These are phyloP conservation scores for Dorcus parallelipipedus DNA, from an alignment of 2,888 invertebrate species.

Conservation along the genomic window DNA sequence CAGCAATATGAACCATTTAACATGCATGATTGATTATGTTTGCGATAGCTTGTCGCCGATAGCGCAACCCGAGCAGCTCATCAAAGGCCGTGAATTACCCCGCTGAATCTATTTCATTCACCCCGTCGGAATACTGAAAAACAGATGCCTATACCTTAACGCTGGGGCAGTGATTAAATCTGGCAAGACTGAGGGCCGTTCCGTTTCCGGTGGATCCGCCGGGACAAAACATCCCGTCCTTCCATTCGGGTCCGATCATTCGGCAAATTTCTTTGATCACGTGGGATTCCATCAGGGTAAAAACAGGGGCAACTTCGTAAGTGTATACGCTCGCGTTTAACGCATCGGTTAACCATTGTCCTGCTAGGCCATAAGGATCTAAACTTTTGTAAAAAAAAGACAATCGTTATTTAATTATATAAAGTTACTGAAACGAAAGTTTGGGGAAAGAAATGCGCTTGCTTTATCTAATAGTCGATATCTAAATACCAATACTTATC, in stretches of 20 bases:
- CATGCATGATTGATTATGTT: slow-evolving; percentile 19
- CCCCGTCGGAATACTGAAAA: too few relatives aligned
- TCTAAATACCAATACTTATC: too few relatives aligned
- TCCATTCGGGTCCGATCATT: slow-evolving; percentile 49
- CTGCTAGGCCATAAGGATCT: slow-evolving; percentile 54
- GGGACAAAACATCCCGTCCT: slow-evolving; percentile 56
- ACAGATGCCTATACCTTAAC: slow-evolving; percentile 42
- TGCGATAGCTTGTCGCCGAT: slow-evolving; percentile 11
- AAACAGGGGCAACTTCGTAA: slow-evolving; percentile 57
- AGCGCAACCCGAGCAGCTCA: not conserved
- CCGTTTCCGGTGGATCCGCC: slow-evolving; percentile 60
- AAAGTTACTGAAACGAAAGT: slow-evolving; percentile 9
- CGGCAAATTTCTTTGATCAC: slow-evolving; percentile 50
- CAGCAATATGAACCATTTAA: slow-evolving; percentile 15
- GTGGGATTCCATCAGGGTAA: slow-evolving; percentile 53
- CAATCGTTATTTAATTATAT: too few relatives aligned
- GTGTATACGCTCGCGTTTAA: slow-evolving; percentile 55
- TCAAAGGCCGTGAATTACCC: too few relatives aligned
- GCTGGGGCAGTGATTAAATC: slow-evolving; percentile 50
- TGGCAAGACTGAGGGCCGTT: slow-evolving; percentile 53
- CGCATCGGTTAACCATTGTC: slow-evolving; percentile 53
- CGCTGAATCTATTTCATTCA: too few relatives aligned
- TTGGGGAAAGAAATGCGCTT: not conserved
- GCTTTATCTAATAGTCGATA: too few relatives aligned
- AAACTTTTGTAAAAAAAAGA: slow-evolving; percentile 35